Evolutionary conservation across 2,113 vertebrate species (phyloP).

Genomic region (Gadus chalcogrammus): DNA sequence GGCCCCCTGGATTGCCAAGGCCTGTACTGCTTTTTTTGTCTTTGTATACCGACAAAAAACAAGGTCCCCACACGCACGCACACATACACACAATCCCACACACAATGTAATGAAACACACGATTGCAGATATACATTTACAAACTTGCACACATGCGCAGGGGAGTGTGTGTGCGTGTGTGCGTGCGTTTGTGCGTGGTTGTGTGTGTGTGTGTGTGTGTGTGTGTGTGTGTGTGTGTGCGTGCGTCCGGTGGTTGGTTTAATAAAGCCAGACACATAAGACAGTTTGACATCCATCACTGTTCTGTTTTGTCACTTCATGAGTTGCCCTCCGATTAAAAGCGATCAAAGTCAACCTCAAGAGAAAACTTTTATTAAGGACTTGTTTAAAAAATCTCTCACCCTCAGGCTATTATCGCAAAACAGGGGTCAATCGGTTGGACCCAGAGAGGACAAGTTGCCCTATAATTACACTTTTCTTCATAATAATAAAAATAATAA

Average conservation of each 20-base stretch:
- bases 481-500: no score
- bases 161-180: no score
- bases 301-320: slow-evolving; percentile 43
- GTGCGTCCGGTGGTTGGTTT: slow-evolving; percentile 7
- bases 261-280: slow-evolving; percentile 49
- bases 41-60: not conserved
- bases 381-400: not conserved
- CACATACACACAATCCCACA: slow-evolving; percentile 5
- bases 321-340: slow-evolving; percentile 38
- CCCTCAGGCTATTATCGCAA: no score
- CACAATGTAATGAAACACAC: slow-evolving; percentile 1
- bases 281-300: slow-evolving; percentile 59
- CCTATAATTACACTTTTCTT: no score
- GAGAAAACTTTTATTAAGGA: slow-evolving; percentile 37
- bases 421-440: no score
- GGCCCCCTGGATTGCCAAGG: slow-evolving; percentile 23
- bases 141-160: not conserved
- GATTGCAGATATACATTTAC: slow-evolving; percentile 7
- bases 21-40: not conserved
- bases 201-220: no score
- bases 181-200: no score
- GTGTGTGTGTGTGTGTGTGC: no score
- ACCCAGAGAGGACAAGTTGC: no score
- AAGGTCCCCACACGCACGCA: not conserved
- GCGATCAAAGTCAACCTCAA: slow-evolving; percentile 47